A percentile compares a stretch with the other conserved stretches of the same genome.
Evolutionary conservation across 2,888 invertebrate species (phyloP).

Genomic region (Lochmaea capreae): DNA sequence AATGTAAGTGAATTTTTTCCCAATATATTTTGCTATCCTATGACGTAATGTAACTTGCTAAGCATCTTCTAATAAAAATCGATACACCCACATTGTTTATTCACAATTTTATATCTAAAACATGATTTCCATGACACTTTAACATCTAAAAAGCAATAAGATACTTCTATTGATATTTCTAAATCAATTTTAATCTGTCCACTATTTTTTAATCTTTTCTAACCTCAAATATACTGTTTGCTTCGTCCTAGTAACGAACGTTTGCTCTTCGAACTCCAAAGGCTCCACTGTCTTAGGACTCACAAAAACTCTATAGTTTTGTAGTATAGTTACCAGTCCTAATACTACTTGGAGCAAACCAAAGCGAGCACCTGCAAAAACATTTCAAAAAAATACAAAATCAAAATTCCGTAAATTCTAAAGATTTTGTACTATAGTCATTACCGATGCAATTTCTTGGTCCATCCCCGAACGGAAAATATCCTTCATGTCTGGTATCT

Average conservation of each 20-base stretch:
- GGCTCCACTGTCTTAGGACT: conserved; percentile 44
- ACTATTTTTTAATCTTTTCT: conserved; percentile 23
- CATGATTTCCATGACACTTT: not conserved
- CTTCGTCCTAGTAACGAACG: conserved; percentile 44
- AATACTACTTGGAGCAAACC: conserved; percentile 55
- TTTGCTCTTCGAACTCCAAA: conserved; percentile 42
- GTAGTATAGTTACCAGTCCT: conserved; percentile 49
- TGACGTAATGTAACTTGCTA: too few relatives aligned
- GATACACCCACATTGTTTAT: too few relatives aligned
- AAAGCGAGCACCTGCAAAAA: conserved; percentile 51
- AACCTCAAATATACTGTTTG: conserved; percentile 46
- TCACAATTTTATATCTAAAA: too few relatives aligned
- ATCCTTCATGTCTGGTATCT: conserved; percentile 52
- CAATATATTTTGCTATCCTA: too few relatives aligned
- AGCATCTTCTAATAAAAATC: too few relatives aligned
- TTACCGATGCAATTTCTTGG: conserved; percentile 58
- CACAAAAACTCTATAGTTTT: conserved; percentile 47
- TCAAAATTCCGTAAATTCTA: too few relatives aligned
- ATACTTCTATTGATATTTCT: not conserved
- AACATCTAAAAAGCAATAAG: not conserved
- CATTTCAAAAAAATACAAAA: not conserved
- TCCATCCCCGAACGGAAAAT: conserved; percentile 58
- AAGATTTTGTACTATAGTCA: too few relatives aligned
- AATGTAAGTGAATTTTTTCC: too few relatives aligned
- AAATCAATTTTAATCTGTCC: not conserved